Conservation (phyloP, 2,113 vertebrate genomes). For the Oreochromis tanganicae region DNA sequence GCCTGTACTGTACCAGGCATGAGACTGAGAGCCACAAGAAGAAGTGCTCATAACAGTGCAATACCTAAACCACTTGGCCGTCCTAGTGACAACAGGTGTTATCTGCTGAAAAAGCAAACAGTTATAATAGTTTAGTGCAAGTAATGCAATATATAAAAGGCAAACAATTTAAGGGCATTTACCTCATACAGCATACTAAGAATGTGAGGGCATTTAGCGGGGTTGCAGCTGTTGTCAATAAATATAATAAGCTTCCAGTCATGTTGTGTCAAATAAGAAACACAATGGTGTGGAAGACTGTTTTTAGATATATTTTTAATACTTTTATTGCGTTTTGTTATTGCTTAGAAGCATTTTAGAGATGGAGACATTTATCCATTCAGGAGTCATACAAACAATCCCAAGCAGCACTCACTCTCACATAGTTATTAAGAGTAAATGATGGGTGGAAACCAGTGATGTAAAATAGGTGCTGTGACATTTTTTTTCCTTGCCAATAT, state of each 20-base stretch:
- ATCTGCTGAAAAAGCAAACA: background rate
- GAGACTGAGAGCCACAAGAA: background rate
- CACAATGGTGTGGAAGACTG: background rate
- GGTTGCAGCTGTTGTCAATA: background rate
- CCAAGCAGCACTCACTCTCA: background rate
- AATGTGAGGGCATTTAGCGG: background rate
- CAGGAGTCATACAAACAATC: background rate
- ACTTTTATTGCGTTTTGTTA: background rate
- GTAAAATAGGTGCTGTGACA: background rate
- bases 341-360: background rate
- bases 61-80: background rate
- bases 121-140: background rate
- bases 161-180: background rate
- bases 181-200: background rate
- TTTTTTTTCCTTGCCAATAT: background rate
- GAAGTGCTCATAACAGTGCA: background rate
- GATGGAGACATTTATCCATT: background rate
- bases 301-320: background rate
- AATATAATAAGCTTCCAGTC: background rate
- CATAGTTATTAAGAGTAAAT: background rate
- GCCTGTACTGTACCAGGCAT: background rate
- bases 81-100: background rate
- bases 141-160: background rate
- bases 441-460: background rate
- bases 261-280: background rate